Conservation (phyloP, 2,797 vertebrate genomes). For the Falco concolor region DNA sequence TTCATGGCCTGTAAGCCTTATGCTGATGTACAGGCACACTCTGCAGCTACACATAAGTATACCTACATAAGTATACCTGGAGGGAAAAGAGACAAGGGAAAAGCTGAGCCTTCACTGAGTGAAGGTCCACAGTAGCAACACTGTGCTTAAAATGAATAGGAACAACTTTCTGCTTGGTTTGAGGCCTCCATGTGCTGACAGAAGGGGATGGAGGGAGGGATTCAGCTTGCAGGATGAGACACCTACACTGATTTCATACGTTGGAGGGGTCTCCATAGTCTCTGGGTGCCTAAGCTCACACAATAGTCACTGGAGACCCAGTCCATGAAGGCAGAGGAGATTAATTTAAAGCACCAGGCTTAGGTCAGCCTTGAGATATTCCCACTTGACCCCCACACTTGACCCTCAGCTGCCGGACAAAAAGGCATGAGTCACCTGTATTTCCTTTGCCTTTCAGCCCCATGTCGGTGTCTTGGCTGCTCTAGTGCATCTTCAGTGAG, state of each 20-base stretch:
- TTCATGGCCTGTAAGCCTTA: not conserved
- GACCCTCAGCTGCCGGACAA: not conserved
- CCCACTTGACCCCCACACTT: not conserved
- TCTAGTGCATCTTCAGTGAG: not conserved
- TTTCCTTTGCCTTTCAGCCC: not conserved
- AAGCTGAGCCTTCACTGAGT: not conserved
- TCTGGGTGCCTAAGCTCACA: fast-evolving
- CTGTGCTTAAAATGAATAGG: not conserved
- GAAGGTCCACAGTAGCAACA: not conserved
- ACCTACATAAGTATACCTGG: no score
- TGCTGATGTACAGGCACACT: not conserved
- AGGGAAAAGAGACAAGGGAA: not conserved
- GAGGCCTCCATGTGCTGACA: not conserved
- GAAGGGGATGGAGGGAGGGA: not conserved
- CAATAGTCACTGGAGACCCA: not conserved
- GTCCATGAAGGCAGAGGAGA: not conserved
- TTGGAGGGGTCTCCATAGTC: not conserved
- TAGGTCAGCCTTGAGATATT: not conserved
- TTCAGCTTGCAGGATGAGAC: not conserved
- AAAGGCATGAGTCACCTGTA: not conserved
- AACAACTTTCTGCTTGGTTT: not conserved
- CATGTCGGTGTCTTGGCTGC: not conserved
- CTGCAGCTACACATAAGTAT: not conserved
- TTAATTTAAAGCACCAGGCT: not conserved
- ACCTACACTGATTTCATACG: not conserved